Conservation (phyloP, 1,140 invertebrate genomes). For the Ceratina japonica region DNA sequence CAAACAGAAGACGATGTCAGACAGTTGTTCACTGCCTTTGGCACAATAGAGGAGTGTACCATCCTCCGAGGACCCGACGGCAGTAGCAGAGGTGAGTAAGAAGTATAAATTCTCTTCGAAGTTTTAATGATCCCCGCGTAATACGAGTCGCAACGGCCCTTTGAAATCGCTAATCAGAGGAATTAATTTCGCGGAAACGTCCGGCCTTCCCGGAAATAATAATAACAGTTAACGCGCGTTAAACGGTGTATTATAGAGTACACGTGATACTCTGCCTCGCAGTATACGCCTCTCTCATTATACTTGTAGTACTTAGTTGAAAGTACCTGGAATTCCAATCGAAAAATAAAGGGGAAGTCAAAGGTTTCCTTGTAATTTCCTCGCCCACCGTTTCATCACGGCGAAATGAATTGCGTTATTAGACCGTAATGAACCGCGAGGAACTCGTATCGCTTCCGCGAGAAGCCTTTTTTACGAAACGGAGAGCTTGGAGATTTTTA, state of each 20-base stretch:
- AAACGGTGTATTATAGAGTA: too few species aligned
- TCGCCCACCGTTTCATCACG: not conserved
- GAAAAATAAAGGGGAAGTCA: not conserved
- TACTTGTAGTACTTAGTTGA: not conserved
- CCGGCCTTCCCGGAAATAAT: too few species aligned
- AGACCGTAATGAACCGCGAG: not conserved
- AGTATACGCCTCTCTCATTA: too few species aligned
- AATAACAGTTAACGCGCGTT: too few species aligned
- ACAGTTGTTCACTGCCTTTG: conserved; percentile 96
- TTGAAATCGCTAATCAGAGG: too few species aligned
- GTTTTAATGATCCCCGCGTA: not conserved
- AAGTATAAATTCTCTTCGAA: conserved; percentile 4
- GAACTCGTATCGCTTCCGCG: too few species aligned
- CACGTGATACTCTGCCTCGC: too few species aligned
- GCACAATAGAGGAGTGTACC: conserved; percentile 99
- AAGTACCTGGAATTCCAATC: not conserved
- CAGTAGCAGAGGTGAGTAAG: conserved; percentile 94
- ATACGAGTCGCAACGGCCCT: too few species aligned
- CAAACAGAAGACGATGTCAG: conserved; percentile 99
- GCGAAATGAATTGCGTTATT: conserved; percentile 19
- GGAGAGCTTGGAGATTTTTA: too few species aligned
- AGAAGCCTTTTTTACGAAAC: too few species aligned
- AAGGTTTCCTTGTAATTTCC: conserved; percentile 1
- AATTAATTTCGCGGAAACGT: too few species aligned
- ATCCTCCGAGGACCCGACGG: conserved; percentile 98